These are phyloP conservation scores for Bos indicus DNA, from an alignment of 2,113 vertebrate species.

Conservation along the genomic window DNA sequence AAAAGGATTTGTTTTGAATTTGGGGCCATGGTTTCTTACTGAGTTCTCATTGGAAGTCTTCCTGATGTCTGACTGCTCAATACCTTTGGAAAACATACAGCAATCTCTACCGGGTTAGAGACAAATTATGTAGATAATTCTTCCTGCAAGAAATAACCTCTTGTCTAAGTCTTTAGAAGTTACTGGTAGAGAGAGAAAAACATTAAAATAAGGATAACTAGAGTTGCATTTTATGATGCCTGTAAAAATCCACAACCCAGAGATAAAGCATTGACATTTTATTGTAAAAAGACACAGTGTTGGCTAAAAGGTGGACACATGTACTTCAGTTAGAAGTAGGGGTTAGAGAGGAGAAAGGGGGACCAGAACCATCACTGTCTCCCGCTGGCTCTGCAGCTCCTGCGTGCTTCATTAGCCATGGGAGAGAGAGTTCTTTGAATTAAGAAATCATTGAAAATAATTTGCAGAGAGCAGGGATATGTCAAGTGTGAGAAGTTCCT, in stretches of 20 bases:
- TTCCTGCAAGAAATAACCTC: conserved; percentile 14
- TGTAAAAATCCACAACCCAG: conserved; percentile 60
- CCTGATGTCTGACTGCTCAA: neutral
- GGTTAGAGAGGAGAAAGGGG: neutral
- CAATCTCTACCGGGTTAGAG: neutral
- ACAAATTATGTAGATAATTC: neutral
- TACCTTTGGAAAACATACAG: neutral
- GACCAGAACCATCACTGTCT: conserved; percentile 51
- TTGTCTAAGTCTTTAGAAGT: conserved; percentile 41
- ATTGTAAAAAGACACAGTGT: neutral
- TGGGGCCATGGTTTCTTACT: neutral
- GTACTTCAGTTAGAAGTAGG: conserved; percentile 41
- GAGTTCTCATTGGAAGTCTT: neutral
- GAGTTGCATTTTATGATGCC: conserved; percentile 60
- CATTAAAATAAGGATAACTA: conserved; percentile 64
- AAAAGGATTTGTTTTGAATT: neutral
- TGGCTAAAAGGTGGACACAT: neutral
- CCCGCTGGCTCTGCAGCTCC: conserved; percentile 14
- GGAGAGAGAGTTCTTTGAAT: conserved; percentile 50
- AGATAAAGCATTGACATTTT: conserved; percentile 62
- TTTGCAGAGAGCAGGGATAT: conserved; percentile 58
- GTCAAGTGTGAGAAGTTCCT: conserved; percentile 59
- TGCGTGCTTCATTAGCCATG: conserved; percentile 61
- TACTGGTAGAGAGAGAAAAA: conserved; percentile 1
- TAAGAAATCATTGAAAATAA: conserved; percentile 71